Evolutionary conservation across 1,140 invertebrate species (phyloP), one percentile per base, ranked within the genome.

Genomic region (Telenomus remus): DNA sequence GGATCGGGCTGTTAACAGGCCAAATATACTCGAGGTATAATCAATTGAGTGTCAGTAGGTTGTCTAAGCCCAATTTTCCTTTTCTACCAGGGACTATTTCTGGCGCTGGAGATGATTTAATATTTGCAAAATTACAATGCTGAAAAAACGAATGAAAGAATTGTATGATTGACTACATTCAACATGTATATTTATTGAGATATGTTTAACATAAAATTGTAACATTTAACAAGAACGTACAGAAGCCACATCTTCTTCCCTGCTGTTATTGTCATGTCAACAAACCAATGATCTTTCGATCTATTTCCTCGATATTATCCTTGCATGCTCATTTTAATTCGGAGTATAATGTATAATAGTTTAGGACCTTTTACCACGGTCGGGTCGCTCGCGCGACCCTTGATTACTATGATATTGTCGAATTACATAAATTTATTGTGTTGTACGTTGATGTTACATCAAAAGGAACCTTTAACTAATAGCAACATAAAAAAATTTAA

Each of bases 191-290:
- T 44, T 51, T 53, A 53, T 63, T 63, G 53, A 27, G 53, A 63
- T 33, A 53, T 6, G 6, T 63, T 53, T 19, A 53, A 63, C 49
- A 63, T 27, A 46, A 39, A 39, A n/a, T 39, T 39, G 3, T 39
- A 39, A 48, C 14, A 48, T 48, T 19, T 48, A 48, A 16, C n/a
- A 33, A 46, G 16, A 34, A 35, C 35, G 53, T 53, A 53, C n/a
- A 53, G 53, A 54, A 64, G 54, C 50, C 60, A 54, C 34, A 49
- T 16, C 49, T 63, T 11, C 16, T 48, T 34, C n/a, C 48, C 16
- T 51, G 55, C 51, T 34, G 33, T 65, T 65, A 65, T 65, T 65
- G 61, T 63, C 59, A 63, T 63, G n/a, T 65, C 42, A 44, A 43
- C 37, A 42, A 42, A 60, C 12, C 35, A 60, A 50, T 51, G 46